Evolutionary conservation across 1,140 invertebrate species (phyloP).

Genomic region (Ladona fulva): DNA sequence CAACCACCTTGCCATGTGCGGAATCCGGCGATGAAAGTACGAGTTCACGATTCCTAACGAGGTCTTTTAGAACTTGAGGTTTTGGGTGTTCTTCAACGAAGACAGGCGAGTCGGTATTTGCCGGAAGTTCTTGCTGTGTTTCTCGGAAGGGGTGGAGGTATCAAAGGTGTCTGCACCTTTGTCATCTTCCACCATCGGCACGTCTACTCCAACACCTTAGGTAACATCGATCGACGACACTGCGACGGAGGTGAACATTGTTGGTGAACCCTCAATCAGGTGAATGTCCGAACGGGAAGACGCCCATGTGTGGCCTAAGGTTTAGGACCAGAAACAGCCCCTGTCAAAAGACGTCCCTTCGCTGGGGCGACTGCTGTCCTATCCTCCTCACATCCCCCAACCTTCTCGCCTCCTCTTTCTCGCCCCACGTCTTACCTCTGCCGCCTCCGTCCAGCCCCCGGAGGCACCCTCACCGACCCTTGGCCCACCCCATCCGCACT

Average conservation of each 20-base stretch:
- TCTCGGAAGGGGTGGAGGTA: too few relatives aligned
- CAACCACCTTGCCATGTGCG: too few relatives aligned
- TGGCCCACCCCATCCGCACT: not conserved
- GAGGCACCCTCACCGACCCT: not conserved
- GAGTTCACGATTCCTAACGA: too few relatives aligned
- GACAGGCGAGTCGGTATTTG: too few relatives aligned
- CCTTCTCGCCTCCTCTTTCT: not conserved
- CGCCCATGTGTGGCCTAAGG: conserved; percentile 85
- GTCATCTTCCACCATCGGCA: too few relatives aligned
- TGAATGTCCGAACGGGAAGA: conserved; percentile 21
- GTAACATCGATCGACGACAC: too few relatives aligned
- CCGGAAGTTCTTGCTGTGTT: too few relatives aligned
- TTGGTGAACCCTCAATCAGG: not conserved
- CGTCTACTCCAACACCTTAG: too few relatives aligned
- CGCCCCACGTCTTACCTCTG: not conserved
- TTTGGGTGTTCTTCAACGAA: too few relatives aligned
- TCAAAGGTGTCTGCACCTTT: too few relatives aligned
- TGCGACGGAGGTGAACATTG: not conserved
- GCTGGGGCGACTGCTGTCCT: conserved; percentile 84
- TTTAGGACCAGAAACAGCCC: conserved; percentile 91
- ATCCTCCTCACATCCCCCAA: not conserved
- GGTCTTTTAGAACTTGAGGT: too few relatives aligned
- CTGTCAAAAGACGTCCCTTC: conserved; percentile 87
- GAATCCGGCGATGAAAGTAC: too few relatives aligned
- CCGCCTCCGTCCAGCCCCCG: not conserved